Evolutionary conservation across 2,113 vertebrate species (phyloP), one percentile per base, ranked within the genome.

Genomic region (cattle (Bos taurus)): DNA sequence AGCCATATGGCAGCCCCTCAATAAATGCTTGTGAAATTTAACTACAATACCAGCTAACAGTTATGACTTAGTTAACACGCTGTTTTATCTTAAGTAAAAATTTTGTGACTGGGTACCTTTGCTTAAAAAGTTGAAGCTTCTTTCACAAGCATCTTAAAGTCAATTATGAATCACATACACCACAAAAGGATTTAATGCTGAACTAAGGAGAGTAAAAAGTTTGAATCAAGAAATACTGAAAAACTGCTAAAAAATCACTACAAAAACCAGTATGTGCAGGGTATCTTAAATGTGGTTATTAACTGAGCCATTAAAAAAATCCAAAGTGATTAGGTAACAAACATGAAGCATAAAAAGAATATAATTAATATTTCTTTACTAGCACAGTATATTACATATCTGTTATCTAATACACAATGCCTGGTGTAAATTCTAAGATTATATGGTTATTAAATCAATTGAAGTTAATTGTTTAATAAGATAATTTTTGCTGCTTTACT

Each of bases 41-140:
- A 94, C 0, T 43, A 33, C 60, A 88, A 57, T 57, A 78, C 33
- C n/a, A 5, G 43, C 10, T 62, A 91, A 95, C 54, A 88, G 28
- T 6, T 57, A 30, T 46, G 12, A 89, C 14, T 54, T 36, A 64
- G 48, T 4, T 52, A 95, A 80, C 4, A n/a, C 11, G 88, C 14
- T 78, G 54, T 59, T 90, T 87, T 33, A 86, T 83, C 71, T 96
- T 90, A 78, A 88, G 81, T 17, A 94, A 48, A 96, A 96, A 84
- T 81, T 80, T 36, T 81, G 30, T 43, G n/a, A 74, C 46, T 30
- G 78, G 9, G 94, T 15, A 80, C 26, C 26, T 77, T 78, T 90
- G 33, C 48, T 96, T 74, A 86, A 90, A 90, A 96, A n/a, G 3
- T 4, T 82, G 14, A 12, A 23, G 40, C 33, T 74, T 90, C 28